Conservation (phyloP, 2,888 invertebrate genomes). For the Pogonocherus hispidulus region DNA sequence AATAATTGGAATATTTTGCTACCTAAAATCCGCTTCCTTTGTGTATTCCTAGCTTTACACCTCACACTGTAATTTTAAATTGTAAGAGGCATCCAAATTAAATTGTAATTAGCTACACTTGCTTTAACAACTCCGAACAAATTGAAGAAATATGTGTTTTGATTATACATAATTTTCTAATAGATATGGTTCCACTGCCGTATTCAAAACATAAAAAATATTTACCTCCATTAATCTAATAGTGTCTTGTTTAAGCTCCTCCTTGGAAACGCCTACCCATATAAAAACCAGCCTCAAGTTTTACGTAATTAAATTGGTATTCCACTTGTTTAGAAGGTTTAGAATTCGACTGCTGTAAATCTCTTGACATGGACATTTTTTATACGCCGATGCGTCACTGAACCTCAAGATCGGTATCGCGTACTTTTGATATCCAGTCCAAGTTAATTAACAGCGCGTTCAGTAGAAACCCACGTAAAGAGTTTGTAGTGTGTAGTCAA, state of each 20-base stretch:
- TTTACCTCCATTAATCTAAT: neutral
- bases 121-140: no score
- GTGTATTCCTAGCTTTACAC: no score
- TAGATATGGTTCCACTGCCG: no score
- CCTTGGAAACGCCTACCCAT: conserved; percentile 9
- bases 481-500: no score
- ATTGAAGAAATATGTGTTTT: no score
- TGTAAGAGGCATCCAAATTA: no score
- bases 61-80: no score
- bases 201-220: neutral
- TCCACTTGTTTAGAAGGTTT: conserved; percentile 2
- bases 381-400: neutral
- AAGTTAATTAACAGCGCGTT: neutral
- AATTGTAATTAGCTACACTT: no score
- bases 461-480: neutral
- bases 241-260: conserved; percentile 15
- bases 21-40: no score
- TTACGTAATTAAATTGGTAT: conserved; percentile 14
- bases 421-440: neutral
- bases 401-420: neutral
- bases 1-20: no score
- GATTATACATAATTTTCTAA: no score
- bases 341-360: neutral
- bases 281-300: neutral
- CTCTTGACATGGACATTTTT: conserved; percentile 1